Base-by-base conservation (phyloP, 2,888 invertebrate species). In the Leptinotarsa juncta region DNA sequence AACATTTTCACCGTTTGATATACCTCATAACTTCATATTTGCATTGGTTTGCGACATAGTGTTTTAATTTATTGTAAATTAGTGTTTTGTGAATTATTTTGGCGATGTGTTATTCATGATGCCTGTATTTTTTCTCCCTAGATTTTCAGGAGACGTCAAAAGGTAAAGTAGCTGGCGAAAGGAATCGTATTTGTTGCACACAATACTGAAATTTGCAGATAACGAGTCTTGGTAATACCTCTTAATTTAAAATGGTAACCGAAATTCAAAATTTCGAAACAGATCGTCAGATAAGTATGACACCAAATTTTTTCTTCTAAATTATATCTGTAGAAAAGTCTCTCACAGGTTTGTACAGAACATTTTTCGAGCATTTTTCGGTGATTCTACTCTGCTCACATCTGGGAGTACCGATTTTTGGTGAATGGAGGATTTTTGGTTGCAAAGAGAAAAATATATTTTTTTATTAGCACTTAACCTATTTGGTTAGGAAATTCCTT, bases 61-160 rank as follows among this genome's bases (percentile, higher is more conserved):
- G 14, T 51, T 67, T 67, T 55, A 12, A 20, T 67, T 67, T 5
- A 32, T 53, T 67, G 53, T 48, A n/a, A 53, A 53, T 15, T 70
- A 79, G 73, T 77, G 7, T 77, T 79, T 78, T 77, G 74, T 80
- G 20, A 68, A 42, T 77, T 74, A 60, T 71, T 70, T 74, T 77
- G 74, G 72, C 72, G 60, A 69, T 76, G 73, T 71, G 67, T 78
- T 75, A 76, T 77, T 77, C 68, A 79, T 79, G 72, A 74, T 72
- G 75, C 76, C 65, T 77, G 62, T 79, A 69, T 79, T 79, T 72
- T 80, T 79, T 78, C 72, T 77, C 76, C 79, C 78, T 83, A 84
- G 84, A 84, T 81, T 84, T 82, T 81, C 84, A 84, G 82, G 83
- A 83, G 82, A 77, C 74, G 67, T 73, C 79, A 48, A 78, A 81